Evolutionary conservation across 1,140 invertebrate genomes (phyloP).

Genomic region (Drosophila repletoides): DNA sequence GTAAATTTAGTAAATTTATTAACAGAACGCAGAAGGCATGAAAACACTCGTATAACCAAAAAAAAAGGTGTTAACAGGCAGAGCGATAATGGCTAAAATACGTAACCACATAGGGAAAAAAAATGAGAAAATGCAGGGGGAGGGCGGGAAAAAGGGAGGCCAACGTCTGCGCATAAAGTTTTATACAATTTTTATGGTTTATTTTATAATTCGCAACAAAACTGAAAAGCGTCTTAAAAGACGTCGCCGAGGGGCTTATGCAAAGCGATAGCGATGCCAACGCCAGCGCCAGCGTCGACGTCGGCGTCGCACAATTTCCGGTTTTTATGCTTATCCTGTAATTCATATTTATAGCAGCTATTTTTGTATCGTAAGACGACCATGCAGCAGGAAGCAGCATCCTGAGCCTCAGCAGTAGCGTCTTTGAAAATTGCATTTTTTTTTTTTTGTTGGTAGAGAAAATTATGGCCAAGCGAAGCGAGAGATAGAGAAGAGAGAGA

Average conservation of each 20-base stretch:
- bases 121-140: background rate
- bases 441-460: no score
- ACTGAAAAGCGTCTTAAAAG: constrained; percentile 69
- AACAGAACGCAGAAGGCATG: no score
- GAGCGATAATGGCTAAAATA: constrained; percentile 58
- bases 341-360: constrained; percentile 81
- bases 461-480: constrained; percentile 1
- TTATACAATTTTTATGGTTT: constrained; percentile 78
- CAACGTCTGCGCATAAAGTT: constrained; percentile 70
- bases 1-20: constrained; percentile 62
- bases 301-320: constrained; percentile 75
- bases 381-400: constrained; percentile 39
- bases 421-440: constrained; percentile 73
- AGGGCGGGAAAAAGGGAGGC: background rate
- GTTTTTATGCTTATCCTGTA: constrained; percentile 80
- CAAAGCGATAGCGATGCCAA: constrained; percentile 48
- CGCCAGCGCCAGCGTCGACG: constrained; percentile 29
- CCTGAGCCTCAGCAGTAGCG: constrained; percentile 45
- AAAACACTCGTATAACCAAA: no score
- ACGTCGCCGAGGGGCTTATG: constrained; percentile 60
- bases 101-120: constrained; percentile 50
- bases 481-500: background rate
- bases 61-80: constrained; percentile 76
- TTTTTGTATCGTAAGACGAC: constrained; percentile 63
- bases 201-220: constrained; percentile 76